A percentile compares a stretch with the other conserved stretches of the same genome.
Evolutionary conservation across 2,888 invertebrate species (phyloP).

Genomic region (Axea sp.): DNA sequence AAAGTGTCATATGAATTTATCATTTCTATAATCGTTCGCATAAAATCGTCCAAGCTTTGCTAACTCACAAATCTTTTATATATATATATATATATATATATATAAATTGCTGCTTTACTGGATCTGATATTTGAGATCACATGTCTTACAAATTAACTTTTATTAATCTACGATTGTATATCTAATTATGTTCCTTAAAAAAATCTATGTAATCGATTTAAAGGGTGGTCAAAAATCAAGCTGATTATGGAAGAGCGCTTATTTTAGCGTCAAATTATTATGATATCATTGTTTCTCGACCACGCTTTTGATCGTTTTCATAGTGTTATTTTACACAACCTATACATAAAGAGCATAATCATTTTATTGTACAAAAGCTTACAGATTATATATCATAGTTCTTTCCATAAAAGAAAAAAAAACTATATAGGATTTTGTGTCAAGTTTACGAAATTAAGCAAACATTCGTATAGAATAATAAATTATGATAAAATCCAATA

Average conservation of each 20-base stretch:
- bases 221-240: slow-evolving; percentile 6
- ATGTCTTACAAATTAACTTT: slow-evolving; percentile 52
- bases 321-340: slow-evolving; percentile 20
- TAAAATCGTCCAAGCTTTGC: no score
- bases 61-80: no score
- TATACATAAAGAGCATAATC: slow-evolving; percentile 12
- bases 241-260: slow-evolving; percentile 20
- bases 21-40: no score
- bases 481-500: no score
- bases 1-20: no score
- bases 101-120: slow-evolving; percentile 29
- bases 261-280: slow-evolving; percentile 1
- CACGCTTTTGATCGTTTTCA: no score
- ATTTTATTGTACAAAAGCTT: slow-evolving; percentile 29
- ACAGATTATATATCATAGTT: background rate
- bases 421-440: no score
- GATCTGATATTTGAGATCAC: slow-evolving; percentile 68
- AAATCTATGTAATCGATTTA: slow-evolving; percentile 13
- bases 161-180: slow-evolving; percentile 18
- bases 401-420: no score
- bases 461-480: no score
- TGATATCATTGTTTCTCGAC: no score
- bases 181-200: slow-evolving; percentile 15
- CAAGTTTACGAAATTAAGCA: no score
- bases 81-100: no score